phyloP scores from a whole-genome alignment of 1,140 invertebrate genomes.

The Eubasilissa regina region DNA sequence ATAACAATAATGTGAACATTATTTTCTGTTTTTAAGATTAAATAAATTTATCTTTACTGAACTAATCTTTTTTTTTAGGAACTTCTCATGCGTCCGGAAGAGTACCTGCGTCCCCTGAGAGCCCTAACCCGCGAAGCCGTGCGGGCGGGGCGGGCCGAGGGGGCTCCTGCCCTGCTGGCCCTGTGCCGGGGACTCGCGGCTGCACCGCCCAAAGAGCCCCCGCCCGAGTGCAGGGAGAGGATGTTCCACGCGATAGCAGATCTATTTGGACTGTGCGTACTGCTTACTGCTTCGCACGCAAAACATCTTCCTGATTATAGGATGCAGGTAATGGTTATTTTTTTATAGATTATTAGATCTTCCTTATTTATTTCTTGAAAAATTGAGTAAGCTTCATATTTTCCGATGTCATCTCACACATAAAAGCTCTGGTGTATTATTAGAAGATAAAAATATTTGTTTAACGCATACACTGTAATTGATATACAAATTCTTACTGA shows the following conservation, averaged over 20 bases:
- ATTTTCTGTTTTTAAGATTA: too few species aligned
- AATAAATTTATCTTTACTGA: too few species aligned
- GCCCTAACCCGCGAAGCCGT: constrained; percentile 90
- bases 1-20: too few species aligned
- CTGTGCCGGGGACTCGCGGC: constrained; percentile 65
- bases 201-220: constrained; percentile 65
- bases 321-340: constrained; percentile 75
- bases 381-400: too few species aligned
- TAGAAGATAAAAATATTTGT: too few species aligned
- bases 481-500: too few species aligned
- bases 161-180: constrained; percentile 63
- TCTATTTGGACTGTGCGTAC: constrained; percentile 88
- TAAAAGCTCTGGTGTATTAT: too few species aligned
- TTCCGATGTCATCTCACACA: too few species aligned
- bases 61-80: constrained; percentile 84
- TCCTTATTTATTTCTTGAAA: not conserved
- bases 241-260: constrained; percentile 89
- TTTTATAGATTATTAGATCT: not conserved
- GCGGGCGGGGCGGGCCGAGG: constrained; percentile 74
- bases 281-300: constrained; percentile 81
- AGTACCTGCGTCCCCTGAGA: constrained; percentile 89
- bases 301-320: constrained; percentile 78
- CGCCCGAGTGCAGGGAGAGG: constrained; percentile 78
- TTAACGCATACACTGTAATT: too few species aligned
- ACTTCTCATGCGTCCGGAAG: constrained; percentile 89